Evolutionary conservation across 2,888 invertebrate genomes (phyloP), one percentile per base, ranked within the genome.

Genomic region (Heteromurus nitidus): DNA sequence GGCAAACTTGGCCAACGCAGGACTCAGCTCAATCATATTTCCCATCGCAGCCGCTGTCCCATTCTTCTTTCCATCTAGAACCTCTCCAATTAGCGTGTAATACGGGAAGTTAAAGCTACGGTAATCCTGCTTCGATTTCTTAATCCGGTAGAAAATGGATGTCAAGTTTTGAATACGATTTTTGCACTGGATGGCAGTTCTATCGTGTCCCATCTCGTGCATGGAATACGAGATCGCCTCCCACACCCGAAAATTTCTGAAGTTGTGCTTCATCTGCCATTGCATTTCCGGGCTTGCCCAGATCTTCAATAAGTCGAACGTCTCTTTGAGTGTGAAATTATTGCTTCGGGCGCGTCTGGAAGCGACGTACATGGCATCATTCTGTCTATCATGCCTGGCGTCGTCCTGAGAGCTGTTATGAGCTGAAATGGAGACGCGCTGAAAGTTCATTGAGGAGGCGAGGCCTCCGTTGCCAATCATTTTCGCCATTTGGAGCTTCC

Each of bases 201-300:
- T 68, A 50, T 86, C 86, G 74, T 87, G 86, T 7, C 87, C 86
- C 82, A 86, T 82, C 60, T 87, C 85, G 44, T 85, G 84, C 87
- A 87, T 87, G 2, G 84, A 83, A 64, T 80, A 87, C 20, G 87
- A 86, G 55, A 87, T 86, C 24, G 86, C 86, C 77, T 87, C 87
- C 87, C 87, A 87, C 0, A 86, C 87, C 55, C 87, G 69, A 68
- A 87, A 87, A 64, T 87, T 87, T 65, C 87, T 64, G 31, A 82
- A 82, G 58, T 82, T 84, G 50, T 85, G 86, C 58, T 86, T 87
- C 86, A 87, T 87, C 53, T 86, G 84, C 86, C 86, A 87, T 65
- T 87, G 87, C 83, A 86, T 87, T 64, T 87, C 87, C 2, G 86
- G 86, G 72, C 85, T 86, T n/a, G 87, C 87, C 87, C 87, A 87